Evolutionary conservation across 1,140 invertebrate genomes (phyloP).

Genomic region (Apolygus lucorum): DNA sequence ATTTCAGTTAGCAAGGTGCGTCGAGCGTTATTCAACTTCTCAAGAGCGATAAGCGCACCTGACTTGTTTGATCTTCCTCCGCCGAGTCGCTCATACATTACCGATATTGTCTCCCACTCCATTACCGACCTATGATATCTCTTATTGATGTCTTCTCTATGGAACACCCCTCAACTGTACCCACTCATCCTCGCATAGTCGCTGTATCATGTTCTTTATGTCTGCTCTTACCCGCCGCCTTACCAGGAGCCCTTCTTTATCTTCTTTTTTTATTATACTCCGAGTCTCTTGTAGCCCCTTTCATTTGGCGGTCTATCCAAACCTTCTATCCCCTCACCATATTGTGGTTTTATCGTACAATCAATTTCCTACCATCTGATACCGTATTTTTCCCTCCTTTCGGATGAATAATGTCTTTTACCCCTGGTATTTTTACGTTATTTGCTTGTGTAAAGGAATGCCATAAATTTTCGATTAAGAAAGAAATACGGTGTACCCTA

Average conservation of each 20-base stretch:
- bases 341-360: neutral
- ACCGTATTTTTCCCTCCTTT: neutral
- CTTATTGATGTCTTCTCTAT: neutral
- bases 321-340: neutral
- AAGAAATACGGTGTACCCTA: too few species aligned
- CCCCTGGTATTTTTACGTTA: too few species aligned
- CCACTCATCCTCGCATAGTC: neutral
- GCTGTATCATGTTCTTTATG: slow-evolving; percentile 7
- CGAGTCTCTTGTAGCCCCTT: neutral
- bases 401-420: too few species aligned
- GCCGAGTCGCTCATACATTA: too few species aligned
- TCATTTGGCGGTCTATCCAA: neutral
- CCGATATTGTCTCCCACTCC: neutral
- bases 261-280: slow-evolving; percentile 3
- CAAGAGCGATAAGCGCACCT: too few species aligned
- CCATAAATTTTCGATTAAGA: too few species aligned
- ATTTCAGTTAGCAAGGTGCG: too few species aligned
- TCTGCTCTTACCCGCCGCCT: neutral
- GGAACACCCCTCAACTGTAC: neutral
- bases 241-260: neutral
- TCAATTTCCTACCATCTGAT: neutral
- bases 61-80: too few species aligned
- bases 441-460: too few species aligned
- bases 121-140: neutral
- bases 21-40: too few species aligned